Percentiles rank a stretch among this genome's conserved stretches.
phyloP scores from a whole-genome alignment of 2,113 vertebrate genomes.

The Sitta europaea region DNA sequence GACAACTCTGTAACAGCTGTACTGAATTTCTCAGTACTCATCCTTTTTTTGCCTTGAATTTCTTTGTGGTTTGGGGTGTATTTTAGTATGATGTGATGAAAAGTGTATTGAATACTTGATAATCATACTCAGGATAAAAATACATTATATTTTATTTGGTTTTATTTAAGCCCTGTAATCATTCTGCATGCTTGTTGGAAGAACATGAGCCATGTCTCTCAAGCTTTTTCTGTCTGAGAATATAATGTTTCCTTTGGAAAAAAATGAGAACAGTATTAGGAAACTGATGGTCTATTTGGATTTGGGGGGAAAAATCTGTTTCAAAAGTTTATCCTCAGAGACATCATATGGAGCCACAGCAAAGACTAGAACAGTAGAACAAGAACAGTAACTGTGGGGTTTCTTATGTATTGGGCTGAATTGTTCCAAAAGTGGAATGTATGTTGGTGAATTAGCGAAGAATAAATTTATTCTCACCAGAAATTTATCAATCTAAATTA shows the following conservation, averaged over 20 bases:
- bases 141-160: neutral
- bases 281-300: neutral
- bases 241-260: neutral
- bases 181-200: rapidly evolving
- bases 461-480: neutral
- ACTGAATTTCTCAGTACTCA: neutral
- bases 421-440: neutral
- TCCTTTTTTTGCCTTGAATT: neutral
- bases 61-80: neutral
- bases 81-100: neutral
- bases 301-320: neutral
- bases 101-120: neutral
- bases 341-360: neutral
- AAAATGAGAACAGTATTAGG: neutral
- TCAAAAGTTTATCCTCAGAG: neutral
- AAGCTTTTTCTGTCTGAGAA: neutral
- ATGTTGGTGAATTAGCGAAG: neutral
- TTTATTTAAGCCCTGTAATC: neutral
- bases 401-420: neutral
- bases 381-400: neutral
- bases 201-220: neutral
- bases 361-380: neutral
- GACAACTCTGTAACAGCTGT: neutral
- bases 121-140: neutral
- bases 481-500: neutral